Base-by-base conservation (phyloP, 1,140 invertebrate genomes). In the Popillia japonica region DNA sequence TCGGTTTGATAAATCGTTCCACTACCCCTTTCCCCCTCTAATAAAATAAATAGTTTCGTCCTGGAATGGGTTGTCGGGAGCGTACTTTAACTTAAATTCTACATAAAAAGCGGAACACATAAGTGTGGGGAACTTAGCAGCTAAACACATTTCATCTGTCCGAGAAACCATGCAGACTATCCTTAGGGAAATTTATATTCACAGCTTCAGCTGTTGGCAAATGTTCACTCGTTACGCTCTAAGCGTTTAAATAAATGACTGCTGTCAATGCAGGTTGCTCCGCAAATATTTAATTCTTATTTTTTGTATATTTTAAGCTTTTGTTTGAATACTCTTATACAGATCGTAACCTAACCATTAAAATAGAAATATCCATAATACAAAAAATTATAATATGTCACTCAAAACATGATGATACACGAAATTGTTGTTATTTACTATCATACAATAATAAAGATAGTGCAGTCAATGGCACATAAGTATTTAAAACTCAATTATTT, bases 171-270 rank as follows among this genome's bases (percentile, higher is more conserved):
- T 68, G 75, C 61, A 73, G 79, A 77, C 59, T 76, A 76, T 80
- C 80, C 80, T 80, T 76, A 42, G 80, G 80, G 80, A 81, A 81
- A 81, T 81, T 81, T 81, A 81, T 80, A 81, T 81, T 81, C 79
- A 79, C 76, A 79, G 41, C 77, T 77, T 44, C 76, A 80, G 79
- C 77, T 81, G 80, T 80, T 77, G 78, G 80, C 64, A 81, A 81
- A 81, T 81, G 79, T 78, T 75, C 76, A 78, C 79, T 78, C 79
- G 72, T 76, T 78, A 72, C 77, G 61, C 44, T 41, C 72, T 59
- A 64, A 80, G 79, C 76, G 79, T 78, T 79, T 72, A 73, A 79
- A 81, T 79, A 81, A 81, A 81, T 81, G 80, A 80, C 79, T 78
- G 73, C 55, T 77, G 79, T 81, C 80, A 74, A 80, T 80, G 75